Conservation (phyloP, 2,888 invertebrate genomes). For the Emmelina monodactyla region DNA sequence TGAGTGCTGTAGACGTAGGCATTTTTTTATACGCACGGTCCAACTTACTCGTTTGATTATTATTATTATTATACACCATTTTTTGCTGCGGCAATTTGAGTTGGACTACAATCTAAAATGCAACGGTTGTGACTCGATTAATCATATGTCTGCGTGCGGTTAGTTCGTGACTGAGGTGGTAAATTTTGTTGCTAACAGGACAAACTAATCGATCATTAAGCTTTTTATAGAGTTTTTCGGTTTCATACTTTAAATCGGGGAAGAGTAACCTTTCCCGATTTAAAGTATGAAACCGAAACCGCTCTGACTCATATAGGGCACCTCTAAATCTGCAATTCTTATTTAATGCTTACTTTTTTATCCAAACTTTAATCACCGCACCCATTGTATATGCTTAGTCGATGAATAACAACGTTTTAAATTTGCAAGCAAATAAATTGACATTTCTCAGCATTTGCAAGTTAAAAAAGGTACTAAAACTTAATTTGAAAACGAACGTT, state of each 20-base stretch:
- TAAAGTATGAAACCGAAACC: too few relatives aligned
- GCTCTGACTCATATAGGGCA: background rate
- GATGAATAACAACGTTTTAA: too few relatives aligned
- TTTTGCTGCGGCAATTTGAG: constrained; percentile 21
- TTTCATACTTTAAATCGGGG: background rate
- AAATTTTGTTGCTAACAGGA: constrained; percentile 26
- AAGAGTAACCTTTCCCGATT: too few relatives aligned
- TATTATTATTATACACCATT: constrained; percentile 20
- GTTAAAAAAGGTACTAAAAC: too few relatives aligned
- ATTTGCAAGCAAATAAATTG: too few relatives aligned
- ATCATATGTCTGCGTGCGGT: constrained; percentile 27
- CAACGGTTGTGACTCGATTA: constrained; percentile 30
- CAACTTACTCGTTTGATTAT: constrained; percentile 31
- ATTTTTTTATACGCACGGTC: constrained; percentile 36
- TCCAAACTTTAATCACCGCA: too few relatives aligned
- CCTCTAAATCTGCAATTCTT: background rate
- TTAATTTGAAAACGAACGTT: too few relatives aligned
- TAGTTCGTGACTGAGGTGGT: constrained; percentile 21
- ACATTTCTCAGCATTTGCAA: too few relatives aligned
- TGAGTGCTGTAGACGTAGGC: constrained; percentile 42
- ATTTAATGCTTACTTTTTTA: too few relatives aligned
- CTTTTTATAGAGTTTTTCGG: constrained; percentile 1
- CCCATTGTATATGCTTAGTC: too few relatives aligned
- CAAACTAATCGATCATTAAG: constrained; percentile 1
- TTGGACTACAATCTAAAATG: constrained; percentile 26